These are phyloP conservation scores for Heteronetta atricapilla DNA, from an alignment of 2,113 vertebrate genomes.

Conservation along the genomic window DNA sequence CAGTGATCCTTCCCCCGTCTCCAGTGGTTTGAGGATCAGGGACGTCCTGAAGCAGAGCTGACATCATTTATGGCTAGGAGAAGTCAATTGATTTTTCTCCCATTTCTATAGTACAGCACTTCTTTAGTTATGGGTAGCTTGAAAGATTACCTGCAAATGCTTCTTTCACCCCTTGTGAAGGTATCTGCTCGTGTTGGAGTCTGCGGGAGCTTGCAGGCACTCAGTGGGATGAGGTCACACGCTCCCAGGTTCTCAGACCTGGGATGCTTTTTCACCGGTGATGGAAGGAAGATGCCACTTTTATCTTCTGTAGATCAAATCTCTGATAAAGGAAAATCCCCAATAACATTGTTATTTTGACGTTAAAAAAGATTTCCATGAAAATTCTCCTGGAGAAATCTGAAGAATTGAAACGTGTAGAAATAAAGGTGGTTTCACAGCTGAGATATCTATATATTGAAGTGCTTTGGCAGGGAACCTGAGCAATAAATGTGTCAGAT, in stretches of 20 bases:
- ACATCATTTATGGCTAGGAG: background rate
- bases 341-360: background rate
- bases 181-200: background rate
- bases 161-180: background rate
- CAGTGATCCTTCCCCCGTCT: background rate
- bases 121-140: background rate
- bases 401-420: background rate
- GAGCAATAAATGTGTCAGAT: conserved; percentile 44
- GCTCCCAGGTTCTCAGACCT: background rate
- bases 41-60: background rate
- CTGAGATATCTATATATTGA: conserved; percentile 41
- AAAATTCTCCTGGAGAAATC: conserved; percentile 12
- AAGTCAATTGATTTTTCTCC: background rate
- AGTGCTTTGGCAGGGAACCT: background rate
- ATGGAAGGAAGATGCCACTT: background rate
- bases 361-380: background rate
- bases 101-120: background rate
- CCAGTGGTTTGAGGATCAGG: background rate
- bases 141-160: background rate
- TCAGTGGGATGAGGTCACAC: rapidly evolving
- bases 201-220: background rate
- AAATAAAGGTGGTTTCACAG: background rate
- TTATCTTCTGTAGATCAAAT: background rate
- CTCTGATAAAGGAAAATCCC: background rate
- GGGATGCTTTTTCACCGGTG: background rate